A percentile compares a stretch with the other conserved stretches of the same genome.
phyloP scores from a whole-genome alignment of 2,797 vertebrate species.

The Enteromius fasciolatus region DNA sequence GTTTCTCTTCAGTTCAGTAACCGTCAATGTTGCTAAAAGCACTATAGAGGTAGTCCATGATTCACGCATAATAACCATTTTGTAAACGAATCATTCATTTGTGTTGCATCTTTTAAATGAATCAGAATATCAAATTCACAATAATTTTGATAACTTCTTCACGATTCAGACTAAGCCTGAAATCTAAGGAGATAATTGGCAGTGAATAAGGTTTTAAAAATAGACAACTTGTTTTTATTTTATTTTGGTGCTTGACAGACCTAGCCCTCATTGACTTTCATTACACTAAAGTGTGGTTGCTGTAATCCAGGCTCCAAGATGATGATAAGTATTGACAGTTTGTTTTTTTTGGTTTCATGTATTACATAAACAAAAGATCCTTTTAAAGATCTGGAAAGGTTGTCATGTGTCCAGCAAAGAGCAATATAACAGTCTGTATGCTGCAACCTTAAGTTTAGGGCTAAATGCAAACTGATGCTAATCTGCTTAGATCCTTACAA shows the following conservation, averaged over 20 bases:
- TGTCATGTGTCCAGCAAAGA: conserved; percentile 56
- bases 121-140: background rate
- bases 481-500: conserved; percentile 74
- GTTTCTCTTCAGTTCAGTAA: background rate
- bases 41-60: background rate
- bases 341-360: background rate
- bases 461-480: conserved; percentile 74
- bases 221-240: background rate
- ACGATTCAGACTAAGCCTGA: background rate
- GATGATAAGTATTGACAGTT: background rate
- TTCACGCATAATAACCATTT: background rate
- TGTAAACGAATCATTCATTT: background rate
- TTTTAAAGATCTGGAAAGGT: conserved; percentile 6
- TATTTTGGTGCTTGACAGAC: background rate
- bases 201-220: background rate
- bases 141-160: background rate
- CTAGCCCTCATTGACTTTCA: background rate
- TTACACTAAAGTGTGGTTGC: background rate
- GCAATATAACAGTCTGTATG: conserved; percentile 53
- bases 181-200: background rate
- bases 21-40: background rate
- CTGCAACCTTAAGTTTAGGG: conserved; percentile 64
- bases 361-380: conserved; percentile 19
- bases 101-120: background rate
- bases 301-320: background rate